Evolutionary conservation across 2,113 vertebrate genomes (phyloP).

Genomic region (Seriola quinqueradiata): DNA sequence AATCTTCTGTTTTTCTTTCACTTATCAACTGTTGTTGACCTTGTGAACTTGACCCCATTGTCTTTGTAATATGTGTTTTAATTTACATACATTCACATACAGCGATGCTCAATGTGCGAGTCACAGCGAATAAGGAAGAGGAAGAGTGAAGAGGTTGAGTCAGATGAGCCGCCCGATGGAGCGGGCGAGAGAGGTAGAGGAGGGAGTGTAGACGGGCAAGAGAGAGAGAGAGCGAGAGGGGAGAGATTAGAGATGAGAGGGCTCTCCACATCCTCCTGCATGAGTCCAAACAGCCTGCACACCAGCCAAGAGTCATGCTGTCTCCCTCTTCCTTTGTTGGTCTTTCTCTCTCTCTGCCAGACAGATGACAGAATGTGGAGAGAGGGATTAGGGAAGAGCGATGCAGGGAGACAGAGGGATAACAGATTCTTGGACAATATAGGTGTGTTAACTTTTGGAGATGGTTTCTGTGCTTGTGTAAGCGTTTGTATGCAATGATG

Average conservation of each 20-base stretch:
- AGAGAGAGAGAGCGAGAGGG: constrained; percentile 20
- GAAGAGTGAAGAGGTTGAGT: constrained; percentile 12
- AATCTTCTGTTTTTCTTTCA: no score
- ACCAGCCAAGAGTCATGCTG: constrained; percentile 58
- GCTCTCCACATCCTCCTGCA: constrained; percentile 62
- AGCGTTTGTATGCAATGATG: not conserved
- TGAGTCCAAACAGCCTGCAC: constrained; percentile 61
- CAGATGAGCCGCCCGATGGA: constrained; percentile 41
- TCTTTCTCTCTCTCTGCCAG: constrained; percentile 45
- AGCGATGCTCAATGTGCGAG: not conserved
- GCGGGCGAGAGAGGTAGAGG: constrained; percentile 4
- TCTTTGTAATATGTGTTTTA: not conserved
- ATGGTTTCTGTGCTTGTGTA: not conserved
- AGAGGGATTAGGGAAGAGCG: constrained; percentile 64
- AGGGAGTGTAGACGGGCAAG: not conserved
- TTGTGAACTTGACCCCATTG: not conserved
- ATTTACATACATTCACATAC: not conserved
- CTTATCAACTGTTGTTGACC: not conserved
- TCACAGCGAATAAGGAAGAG: not conserved
- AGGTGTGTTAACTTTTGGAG: constrained; percentile 33
- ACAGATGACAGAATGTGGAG: constrained; percentile 70
- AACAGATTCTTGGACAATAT: constrained; percentile 55
- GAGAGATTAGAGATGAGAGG: constrained; percentile 64
- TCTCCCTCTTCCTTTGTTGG: constrained; percentile 14
- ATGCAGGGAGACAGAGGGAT: constrained; percentile 55